Conservation (phyloP, 92 coral and sea anemone genomes). For the Porites lobata region DNA sequence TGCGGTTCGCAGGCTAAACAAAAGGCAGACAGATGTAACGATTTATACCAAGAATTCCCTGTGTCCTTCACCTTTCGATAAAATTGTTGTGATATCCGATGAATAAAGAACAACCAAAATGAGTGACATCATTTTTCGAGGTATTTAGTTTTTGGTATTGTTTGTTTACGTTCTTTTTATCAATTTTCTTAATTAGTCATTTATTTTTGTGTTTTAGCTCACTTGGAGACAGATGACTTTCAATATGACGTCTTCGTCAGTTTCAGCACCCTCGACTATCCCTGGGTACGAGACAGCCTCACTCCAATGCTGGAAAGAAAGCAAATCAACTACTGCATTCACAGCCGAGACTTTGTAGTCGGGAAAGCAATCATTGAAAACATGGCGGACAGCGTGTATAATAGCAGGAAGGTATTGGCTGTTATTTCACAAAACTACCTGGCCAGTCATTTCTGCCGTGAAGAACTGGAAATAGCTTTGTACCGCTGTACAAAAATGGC, state of each 20-base stretch:
- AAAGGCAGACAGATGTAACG: too few species aligned
- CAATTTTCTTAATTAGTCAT: too few species aligned
- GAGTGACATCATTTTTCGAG: too few species aligned
- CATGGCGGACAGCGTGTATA: conserved; percentile 90
- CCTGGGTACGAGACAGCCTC: conserved; percentile 80
- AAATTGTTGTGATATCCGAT: too few species aligned
- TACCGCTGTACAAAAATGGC: conserved; percentile 70
- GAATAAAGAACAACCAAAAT: too few species aligned
- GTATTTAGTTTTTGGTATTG: too few species aligned
- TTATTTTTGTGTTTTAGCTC: conserved; percentile 29
- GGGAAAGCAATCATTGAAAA: conserved; percentile 85
- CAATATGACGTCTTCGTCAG: conserved; percentile 82
- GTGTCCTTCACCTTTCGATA: too few species aligned
- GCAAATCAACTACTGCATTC: conserved; percentile 83
- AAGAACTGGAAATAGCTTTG: conserved; percentile 81
- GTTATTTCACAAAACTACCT: conserved; percentile 80
- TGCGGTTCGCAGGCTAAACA: too few species aligned
- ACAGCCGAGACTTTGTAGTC: conserved; percentile 86
- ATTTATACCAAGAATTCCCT: too few species aligned
- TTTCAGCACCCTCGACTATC: conserved; percentile 77
- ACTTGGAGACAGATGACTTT: conserved; percentile 39
- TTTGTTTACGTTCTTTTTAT: too few species aligned
- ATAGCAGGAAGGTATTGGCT: conserved; percentile 80
- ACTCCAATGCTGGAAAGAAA: conserved; percentile 77
- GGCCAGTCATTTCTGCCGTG: conserved; percentile 82